Evolutionary conservation across 1,140 invertebrate species (phyloP), one percentile per base, ranked within the genome.

Genomic region (Conus ventricosus): DNA sequence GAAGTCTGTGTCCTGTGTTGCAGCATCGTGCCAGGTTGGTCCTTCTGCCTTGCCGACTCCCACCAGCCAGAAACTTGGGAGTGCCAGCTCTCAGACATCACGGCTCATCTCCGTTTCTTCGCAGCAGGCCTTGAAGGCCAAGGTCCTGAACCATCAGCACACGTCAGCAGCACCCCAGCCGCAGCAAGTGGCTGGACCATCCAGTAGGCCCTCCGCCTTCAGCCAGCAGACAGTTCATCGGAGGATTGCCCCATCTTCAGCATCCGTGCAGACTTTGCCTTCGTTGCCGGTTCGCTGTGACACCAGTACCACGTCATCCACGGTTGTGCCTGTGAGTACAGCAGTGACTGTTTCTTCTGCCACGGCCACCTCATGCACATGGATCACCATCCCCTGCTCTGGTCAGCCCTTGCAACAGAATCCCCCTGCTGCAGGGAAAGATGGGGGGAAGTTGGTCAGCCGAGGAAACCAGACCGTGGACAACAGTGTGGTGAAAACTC

Each of bases 361-460:
- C 13, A 71, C 67, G 17, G 6, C 67, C 67, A 71, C 67, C 13
- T 71, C 67, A 20, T 71, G 67, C 67, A 71, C 67, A 6, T 71
- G 67, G 67, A 71, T 71, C 67, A 71, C 67, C 67, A 71, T 71
- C 67, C 67, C 67, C 23, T 71, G 67, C 67, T 71, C 67, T n/a
- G 67, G 67, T 71, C 67, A 71, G 67, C 67, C 67, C 67, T 23
- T n/a, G 67, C 67, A 71, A 20, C 20, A 13, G 13, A 71, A 71
- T 13, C 11, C 20, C 67, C 23, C 6, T 63, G 60, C 60, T 11
- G 60, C 11, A 11, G 60, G 10, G 57, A 60, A 15, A 60, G 57
- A 15, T n/a, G 67, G 67, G 67, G 67, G 67, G 7, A 71, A n/a
- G 67, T 6, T 71, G 67, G 67, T 71, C 17, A 71, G 67, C 20